Base-by-base conservation (phyloP, 2,888 invertebrate species). In the Drosophila mettleri region DNA sequence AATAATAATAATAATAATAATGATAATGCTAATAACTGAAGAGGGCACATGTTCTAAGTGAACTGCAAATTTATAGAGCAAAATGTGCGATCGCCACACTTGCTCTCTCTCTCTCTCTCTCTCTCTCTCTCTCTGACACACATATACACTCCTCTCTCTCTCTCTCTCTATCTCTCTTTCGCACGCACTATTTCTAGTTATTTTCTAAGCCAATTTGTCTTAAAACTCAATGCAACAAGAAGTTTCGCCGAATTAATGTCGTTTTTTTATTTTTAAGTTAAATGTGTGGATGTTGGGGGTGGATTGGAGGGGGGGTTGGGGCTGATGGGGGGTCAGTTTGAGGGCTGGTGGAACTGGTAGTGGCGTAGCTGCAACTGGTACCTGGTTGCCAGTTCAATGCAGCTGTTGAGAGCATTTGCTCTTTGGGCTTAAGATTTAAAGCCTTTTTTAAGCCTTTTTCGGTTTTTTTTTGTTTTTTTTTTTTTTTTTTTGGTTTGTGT, bases 171-270 rank as follows among this genome's bases (percentile, higher is more conserved):
- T 38, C 33, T 43, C 36, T 27, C 27, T 16, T 29, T 52, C 12
- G 10, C 34, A 31, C 14, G 27, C 1, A 20, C 29, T 36, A 24
- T 41, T 46, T n/a, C 53, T 53, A 38, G 16, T 38, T 36, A 18
- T 29, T 1, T 1, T 36, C 22, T 31, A 39, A 38, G 78, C 78
- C 75, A 69, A 74, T 80, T 41, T 63, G 69, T 70, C 53, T 73
- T 79, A 78, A 88, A 90, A 90, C 91, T 91, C 90, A 90, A 90
- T 90, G 90, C 90, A 90, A 90, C 90, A 91, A 90, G 91, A 90
- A 91, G 89, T 89, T 80, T 80, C 84, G 89, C 87, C 87, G 82
- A 88, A 83, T 88, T 85, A 55, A 62, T 69, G 20, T 29, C 34
- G 14, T n/a, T 9, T 43, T 14, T 18, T 5, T 12, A 24, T 9